Percentiles rank a stretch among this genome's conserved stretches.
These are phyloP conservation scores for Drosophila rhopaloa DNA, from an alignment of 1,140 invertebrate genomes.

Conservation along the genomic window DNA sequence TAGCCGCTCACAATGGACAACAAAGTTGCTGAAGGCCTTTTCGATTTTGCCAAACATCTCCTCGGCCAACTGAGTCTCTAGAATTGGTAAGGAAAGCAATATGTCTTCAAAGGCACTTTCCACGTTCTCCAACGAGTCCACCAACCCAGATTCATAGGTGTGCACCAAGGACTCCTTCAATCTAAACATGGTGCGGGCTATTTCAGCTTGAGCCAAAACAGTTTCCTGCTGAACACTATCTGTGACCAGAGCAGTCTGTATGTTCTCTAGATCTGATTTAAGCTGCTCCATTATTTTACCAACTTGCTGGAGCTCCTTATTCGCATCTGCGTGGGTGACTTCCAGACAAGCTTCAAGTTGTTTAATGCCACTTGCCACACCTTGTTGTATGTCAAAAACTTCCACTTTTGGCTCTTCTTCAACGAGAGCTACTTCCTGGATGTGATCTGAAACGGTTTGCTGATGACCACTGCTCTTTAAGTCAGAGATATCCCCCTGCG, in stretches of 20 bases:
- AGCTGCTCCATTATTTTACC: conserved; percentile 70
- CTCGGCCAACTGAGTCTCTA: conserved; percentile 72
- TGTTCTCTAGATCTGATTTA: conserved; percentile 64
- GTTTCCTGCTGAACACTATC: conserved; percentile 55
- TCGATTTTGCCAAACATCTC: conserved; percentile 76
- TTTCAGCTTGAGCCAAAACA: conserved; percentile 61
- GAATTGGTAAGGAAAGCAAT: conserved; percentile 60
- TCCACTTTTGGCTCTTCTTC: conserved; percentile 37
- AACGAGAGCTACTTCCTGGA: conserved; percentile 21
- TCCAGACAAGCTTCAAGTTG: conserved; percentile 69
- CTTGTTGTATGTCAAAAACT: conserved; percentile 64
- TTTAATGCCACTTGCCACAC: conserved; percentile 74
- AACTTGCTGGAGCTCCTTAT: conserved; percentile 58
- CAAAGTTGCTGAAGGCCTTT: conserved; percentile 44
- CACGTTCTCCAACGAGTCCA: conserved; percentile 72
- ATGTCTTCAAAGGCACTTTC: conserved; percentile 81
- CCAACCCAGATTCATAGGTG: conserved; percentile 78
- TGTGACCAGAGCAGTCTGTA: conserved; percentile 58
- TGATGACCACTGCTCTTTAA: conserved; percentile 82
- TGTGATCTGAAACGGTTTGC: conserved; percentile 83
- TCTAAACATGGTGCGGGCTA: conserved; percentile 77
- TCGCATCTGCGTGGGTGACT: conserved; percentile 43
- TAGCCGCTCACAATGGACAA: conserved; percentile 10
- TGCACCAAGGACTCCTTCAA: conserved; percentile 80
- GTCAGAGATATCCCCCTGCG: conserved; percentile 70